phyloP scores from a whole-genome alignment of 2,888 invertebrate species.

The Panzeria rudis region DNA sequence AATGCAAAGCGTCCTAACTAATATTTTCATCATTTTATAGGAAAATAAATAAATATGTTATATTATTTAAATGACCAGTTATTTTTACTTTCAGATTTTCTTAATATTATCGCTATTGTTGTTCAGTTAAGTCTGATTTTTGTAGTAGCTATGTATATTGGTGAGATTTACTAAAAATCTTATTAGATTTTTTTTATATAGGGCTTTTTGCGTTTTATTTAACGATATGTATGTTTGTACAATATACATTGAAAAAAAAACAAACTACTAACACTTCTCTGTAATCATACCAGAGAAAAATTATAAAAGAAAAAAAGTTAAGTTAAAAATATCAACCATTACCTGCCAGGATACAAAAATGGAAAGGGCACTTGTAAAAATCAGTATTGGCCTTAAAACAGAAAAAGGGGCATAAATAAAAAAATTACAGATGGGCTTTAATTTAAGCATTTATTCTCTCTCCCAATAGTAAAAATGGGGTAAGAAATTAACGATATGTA shows the following conservation, averaged over 20 bases:
- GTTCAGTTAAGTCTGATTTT: no score
- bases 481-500: slow-evolving; percentile 2
- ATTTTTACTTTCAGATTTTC: no score
- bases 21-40: no score
- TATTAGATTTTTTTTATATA: no score
- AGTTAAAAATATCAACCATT: slow-evolving; percentile 53
- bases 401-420: slow-evolving; percentile 8
- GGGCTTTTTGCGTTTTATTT: no score
- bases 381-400: slow-evolving; percentile 9
- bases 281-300: neutral
- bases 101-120: no score
- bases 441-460: slow-evolving; percentile 17
- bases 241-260: slow-evolving; percentile 10
- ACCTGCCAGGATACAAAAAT: slow-evolving; percentile 5
- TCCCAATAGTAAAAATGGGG: neutral
- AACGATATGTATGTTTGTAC: no score
- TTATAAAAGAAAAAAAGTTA: slow-evolving; percentile 15
- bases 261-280: slow-evolving; percentile 30
- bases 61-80: no score
- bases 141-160: no score
- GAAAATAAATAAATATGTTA: no score
- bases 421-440: slow-evolving; percentile 47
- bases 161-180: no score
- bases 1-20: no score
- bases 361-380: slow-evolving; percentile 12